These are phyloP conservation scores for Geococcyx californianus DNA, from an alignment of 2,113 vertebrate genomes.

Conservation along the genomic window DNA sequence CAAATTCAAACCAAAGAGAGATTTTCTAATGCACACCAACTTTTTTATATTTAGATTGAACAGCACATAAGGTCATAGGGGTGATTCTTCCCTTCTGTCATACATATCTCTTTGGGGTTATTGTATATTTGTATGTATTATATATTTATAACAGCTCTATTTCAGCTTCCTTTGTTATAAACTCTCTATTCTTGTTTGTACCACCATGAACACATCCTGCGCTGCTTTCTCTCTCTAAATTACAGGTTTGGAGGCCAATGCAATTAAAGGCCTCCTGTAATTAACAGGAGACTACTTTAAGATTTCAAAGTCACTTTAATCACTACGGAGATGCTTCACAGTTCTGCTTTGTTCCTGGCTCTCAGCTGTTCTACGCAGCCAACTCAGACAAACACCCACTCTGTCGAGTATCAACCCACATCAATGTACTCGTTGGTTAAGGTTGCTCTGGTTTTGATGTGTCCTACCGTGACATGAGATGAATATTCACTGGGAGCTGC, in stretches of 20 bases:
- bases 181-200: rapidly evolving
- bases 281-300: not conserved
- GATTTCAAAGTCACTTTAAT: not conserved
- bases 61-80: rapidly evolving
- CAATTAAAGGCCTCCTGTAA: not conserved
- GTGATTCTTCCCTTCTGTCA: rapidly evolving
- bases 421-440: rapidly evolving
- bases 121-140: too few species aligned
- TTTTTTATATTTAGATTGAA: not conserved
- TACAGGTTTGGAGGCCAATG: not conserved
- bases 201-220: not conserved
- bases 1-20: not conserved
- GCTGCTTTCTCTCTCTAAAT: not conserved
- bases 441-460: not conserved
- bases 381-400: not conserved
- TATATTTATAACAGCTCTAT: not conserved
- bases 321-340: not conserved
- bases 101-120: rapidly evolving
- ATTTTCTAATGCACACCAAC: not conserved
- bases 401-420: rapidly evolving
- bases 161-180: not conserved
- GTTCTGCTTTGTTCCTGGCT: not conserved
- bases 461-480: not conserved
- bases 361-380: not conserved
- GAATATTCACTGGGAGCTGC: not conserved